Percentiles rank a stretch among this genome's conserved stretches.
Conservation (phyloP, 2,113 vertebrate genomes). For the Mesitornis unicolor region DNA sequence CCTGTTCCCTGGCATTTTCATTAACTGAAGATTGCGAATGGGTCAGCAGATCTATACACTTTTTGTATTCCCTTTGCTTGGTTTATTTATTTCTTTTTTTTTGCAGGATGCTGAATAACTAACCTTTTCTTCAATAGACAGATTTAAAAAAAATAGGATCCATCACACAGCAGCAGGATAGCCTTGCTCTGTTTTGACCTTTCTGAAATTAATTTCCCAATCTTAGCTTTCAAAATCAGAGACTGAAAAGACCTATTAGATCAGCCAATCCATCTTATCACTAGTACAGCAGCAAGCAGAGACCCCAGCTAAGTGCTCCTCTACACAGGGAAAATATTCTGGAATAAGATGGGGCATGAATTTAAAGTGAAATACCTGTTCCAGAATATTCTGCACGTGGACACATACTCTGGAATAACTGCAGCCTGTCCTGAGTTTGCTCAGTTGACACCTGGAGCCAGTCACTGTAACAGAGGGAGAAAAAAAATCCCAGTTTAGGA, state of each 20-base stretch:
- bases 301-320: slow-evolving; percentile 54
- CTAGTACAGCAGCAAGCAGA: not conserved
- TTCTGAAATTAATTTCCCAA: slow-evolving; percentile 60
- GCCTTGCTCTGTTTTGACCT: slow-evolving; percentile 60
- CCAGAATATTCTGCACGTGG: not conserved
- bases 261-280: slow-evolving; percentile 52
- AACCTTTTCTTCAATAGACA: slow-evolving; percentile 33
- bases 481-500: not conserved
- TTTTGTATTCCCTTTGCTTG: not conserved
- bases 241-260: slow-evolving; percentile 59
- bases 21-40: slow-evolving; percentile 38
- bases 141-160: slow-evolving; percentile 47
- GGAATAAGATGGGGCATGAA: not conserved
- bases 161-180: slow-evolving; percentile 48
- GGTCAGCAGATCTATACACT: slow-evolving; percentile 49
- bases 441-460: not conserved
- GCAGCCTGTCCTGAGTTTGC: not conserved
- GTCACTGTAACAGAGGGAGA: fast-evolving
- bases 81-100: slow-evolving; percentile 35
- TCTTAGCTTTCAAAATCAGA: slow-evolving; percentile 55
- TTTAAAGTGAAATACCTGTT: slow-evolving; percentile 23
- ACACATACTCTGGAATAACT: fast-evolving
- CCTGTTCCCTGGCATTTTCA: not conserved
- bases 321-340: not conserved
- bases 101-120: slow-evolving; percentile 30